Base-by-base conservation (phyloP, 1,140 invertebrate species). In the Batillaria attramentaria region DNA sequence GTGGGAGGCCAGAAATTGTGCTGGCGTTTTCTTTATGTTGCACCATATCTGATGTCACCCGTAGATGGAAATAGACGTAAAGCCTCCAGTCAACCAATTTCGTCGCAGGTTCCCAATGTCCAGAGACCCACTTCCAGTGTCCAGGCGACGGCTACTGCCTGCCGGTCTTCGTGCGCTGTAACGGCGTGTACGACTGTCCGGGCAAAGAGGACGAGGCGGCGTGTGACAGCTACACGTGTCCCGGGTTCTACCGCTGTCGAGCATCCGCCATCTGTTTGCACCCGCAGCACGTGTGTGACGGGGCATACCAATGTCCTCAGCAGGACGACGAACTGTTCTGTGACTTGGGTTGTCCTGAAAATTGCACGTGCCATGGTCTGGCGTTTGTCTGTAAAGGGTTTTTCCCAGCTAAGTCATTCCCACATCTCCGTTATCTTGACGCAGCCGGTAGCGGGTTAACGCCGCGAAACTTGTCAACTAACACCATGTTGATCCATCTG, bases 251-350 rank as follows among this genome's bases (percentile, higher is more conserved):
- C 50, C 57, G 62, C 20, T 79, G 78, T 66, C 72, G 72, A 28
- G 20, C 57, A 28, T 74, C 78, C 5, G 20, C 41, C 5, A 46
- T 79, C 10, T 79, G 78, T 46, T 24, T 79, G 13, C 72, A 75
- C 37, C 39, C 65, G 13, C 31, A 69, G 3, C 72, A 75, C 62
- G 13, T 79, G n/a, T 79, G 78, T 70, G 78, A 79, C 65, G 72
- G 72, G 24, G 10, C 43, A 10, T 79, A 73, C 78, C 78, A 79
- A n/a, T 79, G 78, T 72, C 72, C 78, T 18, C 24, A 75, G 20
- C 78, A 68, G 24, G 78, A 79, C 39, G 78, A 79, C 33, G n/a
- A n/a, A n/a, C n/a, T 75, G n/a, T 54, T 79, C 37, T 79, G 78
- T 70, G 35, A n/a, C n/a, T n/a, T n/a, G n/a, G n/a, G n/a, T n/a